Percentiles rank a stretch among this genome's conserved stretches.
Evolutionary conservation across 2,113 vertebrate genomes (phyloP).

Genomic region (Hemiprocne comata): DNA sequence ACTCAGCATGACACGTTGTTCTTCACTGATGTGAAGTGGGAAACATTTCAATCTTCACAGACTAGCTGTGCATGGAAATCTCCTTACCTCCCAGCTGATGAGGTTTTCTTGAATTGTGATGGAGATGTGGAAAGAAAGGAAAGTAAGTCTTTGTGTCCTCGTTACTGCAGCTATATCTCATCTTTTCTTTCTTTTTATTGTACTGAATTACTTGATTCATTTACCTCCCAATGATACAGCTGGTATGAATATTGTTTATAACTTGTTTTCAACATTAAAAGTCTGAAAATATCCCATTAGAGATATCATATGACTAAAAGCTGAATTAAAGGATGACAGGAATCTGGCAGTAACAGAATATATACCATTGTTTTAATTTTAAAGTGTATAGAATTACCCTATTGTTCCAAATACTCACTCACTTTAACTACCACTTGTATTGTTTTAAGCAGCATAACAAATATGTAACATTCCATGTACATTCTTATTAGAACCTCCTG

Average conservation of each 20-base stretch:
- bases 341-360: conserved; percentile 65
- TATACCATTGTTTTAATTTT: conserved; percentile 62
- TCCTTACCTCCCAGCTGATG: background rate
- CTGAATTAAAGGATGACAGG: conserved; percentile 72
- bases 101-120: background rate
- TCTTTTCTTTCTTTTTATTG: conserved; percentile 11
- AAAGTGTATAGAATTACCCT: conserved; percentile 70
- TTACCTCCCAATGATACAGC: conserved; percentile 50
- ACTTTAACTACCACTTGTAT: conserved; percentile 31
- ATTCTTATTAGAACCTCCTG: conserved; percentile 52
- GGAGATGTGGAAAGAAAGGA: background rate
- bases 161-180: background rate
- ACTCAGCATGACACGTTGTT: conserved; percentile 6
- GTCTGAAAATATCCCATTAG: conserved; percentile 64
- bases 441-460: conserved; percentile 65
- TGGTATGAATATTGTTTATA: conserved; percentile 60
- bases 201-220: conserved; percentile 11
- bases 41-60: background rate
- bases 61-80: background rate
- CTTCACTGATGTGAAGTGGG: background rate
- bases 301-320: conserved; percentile 70
- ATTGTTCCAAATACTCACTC: conserved; percentile 71
- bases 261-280: conserved; percentile 60
- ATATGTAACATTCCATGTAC: conserved; percentile 54
- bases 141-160: background rate